A percentile compares a stretch with the other conserved stretches of the same genome.
phyloP scores from a whole-genome alignment of 2,888 invertebrate species.

The Cyclophora punctaria region DNA sequence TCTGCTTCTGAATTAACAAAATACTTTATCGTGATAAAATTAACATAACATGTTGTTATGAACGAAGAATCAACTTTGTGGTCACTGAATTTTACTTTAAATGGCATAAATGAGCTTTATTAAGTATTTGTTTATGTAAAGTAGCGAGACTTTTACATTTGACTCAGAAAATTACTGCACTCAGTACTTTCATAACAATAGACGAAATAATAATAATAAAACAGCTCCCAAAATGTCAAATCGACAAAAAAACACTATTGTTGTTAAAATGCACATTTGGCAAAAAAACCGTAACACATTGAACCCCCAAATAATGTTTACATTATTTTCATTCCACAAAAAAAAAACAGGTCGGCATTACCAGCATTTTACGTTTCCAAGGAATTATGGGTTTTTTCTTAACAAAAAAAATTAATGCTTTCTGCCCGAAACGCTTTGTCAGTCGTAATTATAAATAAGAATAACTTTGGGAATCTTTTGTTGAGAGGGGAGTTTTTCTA shows the following conservation, averaged over 20 bases:
- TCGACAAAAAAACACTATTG: neutral
- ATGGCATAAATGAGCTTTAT: no score
- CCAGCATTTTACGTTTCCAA: constrained; percentile 45
- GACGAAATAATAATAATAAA: no score
- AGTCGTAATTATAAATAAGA: constrained; percentile 67
- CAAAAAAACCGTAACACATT: constrained; percentile 1
- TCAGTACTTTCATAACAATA: neutral
- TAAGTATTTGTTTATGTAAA: no score
- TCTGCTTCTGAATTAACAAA: no score
- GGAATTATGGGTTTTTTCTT: constrained; percentile 46
- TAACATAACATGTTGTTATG: no score
- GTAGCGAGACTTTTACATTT: no score
- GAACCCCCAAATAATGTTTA: constrained; percentile 52
- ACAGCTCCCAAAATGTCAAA: neutral
- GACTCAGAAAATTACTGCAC: neutral
- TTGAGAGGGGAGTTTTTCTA: constrained; percentile 66
- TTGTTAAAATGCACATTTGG: constrained; percentile 2
- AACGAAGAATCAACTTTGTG: no score
- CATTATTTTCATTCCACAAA: constrained; percentile 49
- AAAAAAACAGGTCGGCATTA: constrained; percentile 45
- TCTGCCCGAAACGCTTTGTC: constrained; percentile 60
- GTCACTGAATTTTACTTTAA: no score
- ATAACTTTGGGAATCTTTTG: constrained; percentile 70
- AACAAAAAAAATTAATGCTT: constrained; percentile 47
- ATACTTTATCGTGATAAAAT: no score